Percentiles rank a stretch among this genome's conserved stretches.
Conservation (phyloP, 2,797 vertebrate genomes). For the Enteromius anoplus region DNA sequence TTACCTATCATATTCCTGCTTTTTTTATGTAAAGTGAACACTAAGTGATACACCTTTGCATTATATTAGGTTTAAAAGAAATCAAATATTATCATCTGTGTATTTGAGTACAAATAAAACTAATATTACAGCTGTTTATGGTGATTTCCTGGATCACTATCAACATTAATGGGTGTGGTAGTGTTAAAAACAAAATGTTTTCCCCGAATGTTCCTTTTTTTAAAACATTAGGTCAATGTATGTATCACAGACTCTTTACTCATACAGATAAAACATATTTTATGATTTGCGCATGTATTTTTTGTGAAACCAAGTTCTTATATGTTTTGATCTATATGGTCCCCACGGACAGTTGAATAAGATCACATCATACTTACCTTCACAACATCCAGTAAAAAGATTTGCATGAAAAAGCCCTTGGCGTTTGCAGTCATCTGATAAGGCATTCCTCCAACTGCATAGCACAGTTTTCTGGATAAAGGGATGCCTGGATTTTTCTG, state of each 20-base stretch:
- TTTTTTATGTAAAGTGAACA: background rate
- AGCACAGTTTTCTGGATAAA: conserved; percentile 66
- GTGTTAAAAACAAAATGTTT: background rate
- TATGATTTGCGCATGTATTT: background rate
- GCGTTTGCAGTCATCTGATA: conserved; percentile 67
- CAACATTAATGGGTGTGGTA: background rate
- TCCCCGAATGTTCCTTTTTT: background rate
- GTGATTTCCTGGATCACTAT: background rate
- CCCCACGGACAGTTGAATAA: background rate
- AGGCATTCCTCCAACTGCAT: conserved; percentile 67
- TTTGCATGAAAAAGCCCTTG: conserved; percentile 69
- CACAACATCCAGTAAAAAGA: conserved; percentile 72
- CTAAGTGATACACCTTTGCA: background rate
- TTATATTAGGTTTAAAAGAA: background rate
- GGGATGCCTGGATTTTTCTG: conserved; percentile 63
- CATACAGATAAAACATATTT: background rate
- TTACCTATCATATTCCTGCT: background rate
- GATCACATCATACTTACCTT: conserved; percentile 58
- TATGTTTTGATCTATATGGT: background rate
- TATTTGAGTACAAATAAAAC: background rate
- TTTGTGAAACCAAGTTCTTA: background rate
- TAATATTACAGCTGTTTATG: background rate
- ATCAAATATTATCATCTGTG: background rate
- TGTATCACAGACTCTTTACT: background rate
- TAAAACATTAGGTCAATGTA: background rate